Base-by-base conservation (phyloP, 2,888 invertebrate species). In the Oxycera nigricornis region DNA sequence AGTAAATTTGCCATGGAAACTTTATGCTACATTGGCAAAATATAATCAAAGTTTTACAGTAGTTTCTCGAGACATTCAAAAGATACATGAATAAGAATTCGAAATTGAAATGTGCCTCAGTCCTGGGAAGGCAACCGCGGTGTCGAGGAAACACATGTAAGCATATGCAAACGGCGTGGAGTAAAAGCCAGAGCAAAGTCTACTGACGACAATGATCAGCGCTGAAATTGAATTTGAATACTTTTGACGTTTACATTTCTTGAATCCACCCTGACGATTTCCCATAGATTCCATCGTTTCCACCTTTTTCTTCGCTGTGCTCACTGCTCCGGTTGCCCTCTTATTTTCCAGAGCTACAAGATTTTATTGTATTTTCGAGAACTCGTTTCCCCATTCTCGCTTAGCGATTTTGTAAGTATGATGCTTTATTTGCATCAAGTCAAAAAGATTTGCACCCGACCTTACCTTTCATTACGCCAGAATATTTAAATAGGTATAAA, bases 31-130 rank as follows among this genome's bases (percentile, higher is more conserved):
- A 35, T 17, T 35, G 35, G 35, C 17, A 62, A 62, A 62, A 62
- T 31, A 22, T 62, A 31, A 62, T 62, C 62, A 62, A 31, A 62
- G 35, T 62, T 62, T 62, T 31, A 62, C 35, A 31, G 31, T 62
- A 62, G 62, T 62, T 62, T 31, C 17, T 35, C 35, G 9, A 55
- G 22, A 22, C 22, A 55, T 22, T 55, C 55, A 55, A 55, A 20
- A 55, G 22, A 22, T 55, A 22, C 55, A 55, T 55, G 55, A 20
- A 20, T 17, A 2, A n/a, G 22, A 2, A 22, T 22, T 55, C 50
- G 22, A 22, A 55, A 55, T 55, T 55, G 55, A 55, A 55, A 55
- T 55, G 55, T 55, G 20, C 22, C 55, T 55, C 55, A 9, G 55
- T 20, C 9, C 20, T 11, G 55, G 22, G 22, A 55, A 17, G 3